Conservation (phyloP, 1,140 invertebrate genomes). For the Magallana ariakensis region DNA sequence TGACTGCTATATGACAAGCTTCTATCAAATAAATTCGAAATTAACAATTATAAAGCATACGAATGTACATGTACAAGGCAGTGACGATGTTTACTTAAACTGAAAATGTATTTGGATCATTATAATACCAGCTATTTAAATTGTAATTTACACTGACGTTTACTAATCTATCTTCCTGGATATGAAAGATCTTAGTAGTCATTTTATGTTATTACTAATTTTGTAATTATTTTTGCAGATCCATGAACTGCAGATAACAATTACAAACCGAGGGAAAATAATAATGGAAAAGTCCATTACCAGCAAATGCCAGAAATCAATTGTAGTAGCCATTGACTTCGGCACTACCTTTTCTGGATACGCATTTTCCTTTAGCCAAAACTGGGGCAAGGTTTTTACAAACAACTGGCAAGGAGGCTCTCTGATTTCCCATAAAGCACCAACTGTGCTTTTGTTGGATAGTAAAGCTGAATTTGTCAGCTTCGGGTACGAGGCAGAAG, state of each 20-base stretch:
- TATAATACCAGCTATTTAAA: too few species aligned
- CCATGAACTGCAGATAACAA: neutral
- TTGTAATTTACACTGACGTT: too few species aligned
- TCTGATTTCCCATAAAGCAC: slow-evolving; percentile 82
- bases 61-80: too few species aligned
- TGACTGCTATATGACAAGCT: too few species aligned
- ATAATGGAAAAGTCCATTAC: neutral
- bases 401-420: slow-evolving; percentile 82
- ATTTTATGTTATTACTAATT: too few species aligned
- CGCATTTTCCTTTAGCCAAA: slow-evolving; percentile 81
- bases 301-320: slow-evolving; percentile 10
- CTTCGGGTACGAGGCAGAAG: slow-evolving; percentile 82
- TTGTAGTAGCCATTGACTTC: slow-evolving; percentile 83
- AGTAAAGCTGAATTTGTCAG: slow-evolving; percentile 82
- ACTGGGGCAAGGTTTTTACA: slow-evolving; percentile 78
- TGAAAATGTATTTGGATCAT: too few species aligned
- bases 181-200: too few species aligned
- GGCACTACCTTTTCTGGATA: slow-evolving; percentile 84
- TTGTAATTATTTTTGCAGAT: neutral
- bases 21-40: too few species aligned
- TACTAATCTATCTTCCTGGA: too few species aligned
- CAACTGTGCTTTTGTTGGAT: slow-evolving; percentile 81
- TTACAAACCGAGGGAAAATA: neutral
- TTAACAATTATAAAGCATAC: too few species aligned
- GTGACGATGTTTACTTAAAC: too few species aligned